Evolutionary conservation across 2,113 vertebrate genomes (phyloP), one percentile per base, ranked within the genome.

Genomic region (Felis catus): DNA sequence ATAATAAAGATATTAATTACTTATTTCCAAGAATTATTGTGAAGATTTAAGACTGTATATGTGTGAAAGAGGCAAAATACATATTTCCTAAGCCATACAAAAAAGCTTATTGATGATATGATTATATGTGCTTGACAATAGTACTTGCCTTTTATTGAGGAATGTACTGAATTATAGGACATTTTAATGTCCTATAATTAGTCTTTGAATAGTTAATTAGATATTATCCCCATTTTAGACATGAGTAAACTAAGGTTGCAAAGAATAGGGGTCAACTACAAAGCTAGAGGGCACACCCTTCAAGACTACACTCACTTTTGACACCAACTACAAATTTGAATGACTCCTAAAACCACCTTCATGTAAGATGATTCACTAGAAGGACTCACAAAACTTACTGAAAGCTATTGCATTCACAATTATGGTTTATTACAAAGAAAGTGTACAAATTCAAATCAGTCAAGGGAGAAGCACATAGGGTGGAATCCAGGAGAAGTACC

Each of bases 1-100:
- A 80, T 53, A 94, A 74, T 89, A 65, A n/a, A 74, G 48, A 15
- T 71, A 93, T 79, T 89, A 66, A 71, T 89, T 79, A 91, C 2
- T 65, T 70, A 9, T 25, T 70, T 89, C 58, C 36, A 85, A 94
- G 33, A 58, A 66, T 68, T 85, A 7, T 53, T 74, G 25, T 58
- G 31, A 79, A 70, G 4, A 51, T 45, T 66, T 94, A 31, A 92
- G 27, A 83, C n/a, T 36, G 45, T 51, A 2, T 85, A 45, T 93
- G 19, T 89, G 12, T 71, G 19, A 68, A 82, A 74, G 48, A 88
- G 33, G 58, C 4, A 55, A 21, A 15, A 1, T 78, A 11, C 13
- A 29, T 65, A 27, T 93, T 96, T 89, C 65, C n/a, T 91, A 93
- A 97, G 12, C 19, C 27, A 89, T 58, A 78, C 11, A 66, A 51